These are phyloP conservation scores for Erebia palarica DNA, from an alignment of 2,888 invertebrate genomes.

Conservation along the genomic window DNA sequence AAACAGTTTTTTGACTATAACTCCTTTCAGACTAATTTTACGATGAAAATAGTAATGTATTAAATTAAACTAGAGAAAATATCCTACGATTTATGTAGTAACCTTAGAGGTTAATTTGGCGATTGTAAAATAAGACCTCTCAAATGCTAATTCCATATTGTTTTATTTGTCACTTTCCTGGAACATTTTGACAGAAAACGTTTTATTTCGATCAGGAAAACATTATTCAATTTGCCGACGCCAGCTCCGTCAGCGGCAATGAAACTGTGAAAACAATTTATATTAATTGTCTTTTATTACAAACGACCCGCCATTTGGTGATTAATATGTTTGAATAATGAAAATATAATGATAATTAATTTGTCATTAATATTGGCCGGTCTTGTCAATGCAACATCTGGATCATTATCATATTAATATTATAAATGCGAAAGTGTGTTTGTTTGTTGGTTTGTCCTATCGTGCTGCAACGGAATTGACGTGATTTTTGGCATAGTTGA, in stretches of 20 bases:
- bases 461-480: too few species aligned
- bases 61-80: too few species aligned
- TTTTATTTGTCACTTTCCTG: too few species aligned
- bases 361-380: background rate
- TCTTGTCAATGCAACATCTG: constrained; percentile 2
- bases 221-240: constrained; percentile 1
- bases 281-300: constrained; percentile 11
- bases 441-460: too few species aligned
- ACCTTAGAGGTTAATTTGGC: background rate
- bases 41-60: too few species aligned
- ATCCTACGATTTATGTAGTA: too few species aligned
- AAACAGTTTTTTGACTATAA: too few species aligned
- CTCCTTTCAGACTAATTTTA: too few species aligned
- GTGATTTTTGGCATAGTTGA: too few species aligned
- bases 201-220: background rate
- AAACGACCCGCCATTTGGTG: constrained; percentile 7
- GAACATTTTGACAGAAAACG: background rate
- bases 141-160: too few species aligned
- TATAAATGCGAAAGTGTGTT: too few species aligned
- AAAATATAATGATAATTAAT: background rate
- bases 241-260: background rate
- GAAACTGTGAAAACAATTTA: constrained; percentile 13
- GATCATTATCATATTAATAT: background rate
- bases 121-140: too few species aligned
- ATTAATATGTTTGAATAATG: constrained; percentile 7